These are phyloP conservation scores for Fragum whitleyi DNA, from an alignment of 2,888 invertebrate species.

Conservation along the genomic window DNA sequence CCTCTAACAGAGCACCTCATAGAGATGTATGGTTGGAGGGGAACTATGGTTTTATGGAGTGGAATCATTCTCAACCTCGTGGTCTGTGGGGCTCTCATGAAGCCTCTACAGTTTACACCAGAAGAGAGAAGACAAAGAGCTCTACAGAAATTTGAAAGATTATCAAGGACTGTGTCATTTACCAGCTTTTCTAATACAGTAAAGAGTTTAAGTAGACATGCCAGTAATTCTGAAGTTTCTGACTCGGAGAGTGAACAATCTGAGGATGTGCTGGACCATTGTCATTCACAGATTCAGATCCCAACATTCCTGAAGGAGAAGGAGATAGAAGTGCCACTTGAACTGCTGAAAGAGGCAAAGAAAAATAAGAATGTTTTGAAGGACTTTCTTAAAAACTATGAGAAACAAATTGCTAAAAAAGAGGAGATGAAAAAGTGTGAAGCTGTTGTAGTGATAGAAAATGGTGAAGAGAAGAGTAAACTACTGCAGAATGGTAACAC, in stretches of 20 bases:
- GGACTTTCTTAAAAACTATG: conserved; percentile 52
- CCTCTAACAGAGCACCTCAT: conserved; percentile 82
- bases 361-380: conserved; percentile 61
- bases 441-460: conserved; percentile 19
- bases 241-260: conserved; percentile 44
- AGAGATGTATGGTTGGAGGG: conserved; percentile 83
- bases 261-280: conserved; percentile 63
- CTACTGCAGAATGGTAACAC: conserved; percentile 4
- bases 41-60: conserved; percentile 82
- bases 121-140: conserved; percentile 73
- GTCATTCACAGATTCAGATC: conserved; percentile 91
- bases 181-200: conserved; percentile 68
- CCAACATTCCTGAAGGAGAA: conserved; percentile 90
- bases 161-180: conserved; percentile 71
- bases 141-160: conserved; percentile 76
- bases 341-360: conserved; percentile 69
- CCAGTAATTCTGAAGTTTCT: conserved; percentile 63
- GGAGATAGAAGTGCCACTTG: conserved; percentile 63
- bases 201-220: conserved; percentile 60
- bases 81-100: conserved; percentile 82
- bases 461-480: conserved; percentile 32
- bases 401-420: neutral
- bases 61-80: conserved; percentile 82
- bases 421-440: neutral
- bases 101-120: conserved; percentile 79